Percentiles rank a stretch among this genome's conserved stretches.
Conservation (phyloP, 2,113 vertebrate genomes). For the Camelus bactrianus region DNA sequence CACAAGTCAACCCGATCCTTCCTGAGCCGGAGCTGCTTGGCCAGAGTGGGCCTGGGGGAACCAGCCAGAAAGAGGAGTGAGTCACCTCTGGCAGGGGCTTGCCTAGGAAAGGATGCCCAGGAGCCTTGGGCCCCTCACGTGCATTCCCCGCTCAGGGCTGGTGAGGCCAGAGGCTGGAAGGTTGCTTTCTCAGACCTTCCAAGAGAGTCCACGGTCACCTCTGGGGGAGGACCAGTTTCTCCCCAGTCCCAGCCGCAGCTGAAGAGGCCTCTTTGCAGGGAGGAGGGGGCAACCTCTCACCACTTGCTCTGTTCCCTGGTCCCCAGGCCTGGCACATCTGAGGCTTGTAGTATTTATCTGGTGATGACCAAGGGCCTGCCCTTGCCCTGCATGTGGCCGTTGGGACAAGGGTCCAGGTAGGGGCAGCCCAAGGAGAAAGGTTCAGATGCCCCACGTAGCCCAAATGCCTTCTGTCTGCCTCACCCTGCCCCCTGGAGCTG, state of each 20-base stretch:
- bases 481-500: not conserved
- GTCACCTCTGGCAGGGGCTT: not conserved
- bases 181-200: not conserved
- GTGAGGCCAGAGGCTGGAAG: not conserved
- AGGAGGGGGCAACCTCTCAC: too few species aligned
- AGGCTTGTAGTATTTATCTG: not conserved
- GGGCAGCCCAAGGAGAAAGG: not conserved
- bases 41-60: too few species aligned
- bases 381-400: not conserved
- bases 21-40: not conserved
- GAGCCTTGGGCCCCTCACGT: accelerated
- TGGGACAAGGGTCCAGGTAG: not conserved
- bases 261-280: not conserved
- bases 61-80: not conserved
- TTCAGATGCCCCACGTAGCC: accelerated
- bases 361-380: not conserved
- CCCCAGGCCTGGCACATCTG: not conserved
- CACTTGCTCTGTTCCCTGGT: accelerated
- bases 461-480: not conserved
- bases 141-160: not conserved
- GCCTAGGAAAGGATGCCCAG: accelerated
- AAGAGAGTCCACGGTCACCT: not conserved
- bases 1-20: not conserved
- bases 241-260: not conserved
- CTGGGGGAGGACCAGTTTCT: not conserved